Percentiles rank a stretch among this genome's conserved stretches.
Evolutionary conservation across 2,797 vertebrate genomes (phyloP).

Genomic region (Oreonectes daqikongensis): DNA sequence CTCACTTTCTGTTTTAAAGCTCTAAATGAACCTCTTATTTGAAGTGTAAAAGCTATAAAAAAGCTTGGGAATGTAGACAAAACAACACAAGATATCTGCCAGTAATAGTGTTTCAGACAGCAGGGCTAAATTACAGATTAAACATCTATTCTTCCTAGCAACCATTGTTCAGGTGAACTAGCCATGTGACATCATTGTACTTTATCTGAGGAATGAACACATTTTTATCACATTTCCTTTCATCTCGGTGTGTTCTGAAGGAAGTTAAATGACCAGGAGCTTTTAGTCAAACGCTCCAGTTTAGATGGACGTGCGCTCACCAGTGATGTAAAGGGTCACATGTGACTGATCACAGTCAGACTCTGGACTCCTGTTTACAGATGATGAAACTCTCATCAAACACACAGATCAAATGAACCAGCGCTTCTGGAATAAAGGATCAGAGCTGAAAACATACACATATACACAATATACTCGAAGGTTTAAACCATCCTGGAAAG

Average conservation of each 20-base stretch:
- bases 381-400: constrained; percentile 18
- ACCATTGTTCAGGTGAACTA: background rate
- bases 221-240: background rate
- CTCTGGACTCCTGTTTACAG: constrained; percentile 27
- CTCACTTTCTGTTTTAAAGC: too few relatives aligned
- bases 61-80: too few relatives aligned
- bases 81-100: too few relatives aligned
- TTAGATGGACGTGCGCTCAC: background rate
- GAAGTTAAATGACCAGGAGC: background rate
- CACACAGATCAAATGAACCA: background rate
- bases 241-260: too few relatives aligned
- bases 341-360: constrained; percentile 21
- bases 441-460: background rate
- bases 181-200: background rate
- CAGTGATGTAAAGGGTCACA: background rate
- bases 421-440: background rate
- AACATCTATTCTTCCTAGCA: background rate
- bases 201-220: background rate
- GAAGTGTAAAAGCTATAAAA: too few relatives aligned
- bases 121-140: too few relatives aligned
- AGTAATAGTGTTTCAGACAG: too few relatives aligned
- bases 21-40: too few relatives aligned
- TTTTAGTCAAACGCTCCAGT: background rate
- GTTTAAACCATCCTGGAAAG: too few relatives aligned
- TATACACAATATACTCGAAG: too few relatives aligned